Conservation (phyloP, 1,140 invertebrate genomes). For the Penaeus vannamei region DNA sequence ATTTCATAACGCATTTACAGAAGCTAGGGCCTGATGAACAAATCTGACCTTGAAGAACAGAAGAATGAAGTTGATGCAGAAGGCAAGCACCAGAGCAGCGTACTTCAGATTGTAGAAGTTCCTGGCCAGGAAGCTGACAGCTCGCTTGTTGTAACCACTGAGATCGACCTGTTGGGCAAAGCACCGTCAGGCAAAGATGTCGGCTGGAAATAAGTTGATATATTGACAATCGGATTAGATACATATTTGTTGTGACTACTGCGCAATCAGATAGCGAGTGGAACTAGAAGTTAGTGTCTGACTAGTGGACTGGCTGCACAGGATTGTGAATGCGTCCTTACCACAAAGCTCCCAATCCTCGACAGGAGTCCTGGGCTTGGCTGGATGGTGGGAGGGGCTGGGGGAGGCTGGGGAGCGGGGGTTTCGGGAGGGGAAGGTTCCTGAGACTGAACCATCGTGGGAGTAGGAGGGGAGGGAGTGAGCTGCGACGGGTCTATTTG, state of each 20-base stretch:
- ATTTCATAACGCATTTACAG: background rate
- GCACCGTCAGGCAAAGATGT: background rate
- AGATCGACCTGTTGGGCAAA: constrained; percentile 79
- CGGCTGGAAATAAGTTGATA: too few relatives aligned
- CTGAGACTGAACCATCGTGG: constrained; percentile 27
- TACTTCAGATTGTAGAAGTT: constrained; percentile 99
- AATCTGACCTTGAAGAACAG: constrained; percentile 94
- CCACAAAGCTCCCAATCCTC: constrained; percentile 1
- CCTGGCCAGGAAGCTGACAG: constrained; percentile 93
- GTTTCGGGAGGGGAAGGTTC: constrained; percentile 43
- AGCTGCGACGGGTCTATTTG: constrained; percentile 52
- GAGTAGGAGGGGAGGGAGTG: constrained; percentile 58
- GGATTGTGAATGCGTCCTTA: background rate
- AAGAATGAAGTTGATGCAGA: constrained; percentile 98
- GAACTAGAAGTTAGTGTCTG: background rate
- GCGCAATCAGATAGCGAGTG: background rate
- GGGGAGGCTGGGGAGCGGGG: constrained; percentile 12
- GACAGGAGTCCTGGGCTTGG: background rate
- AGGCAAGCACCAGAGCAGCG: constrained; percentile 93
- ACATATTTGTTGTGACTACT: too few relatives aligned
- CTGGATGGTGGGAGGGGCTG: constrained; percentile 14
- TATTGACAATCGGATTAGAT: too few relatives aligned
- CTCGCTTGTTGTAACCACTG: constrained; percentile 85
- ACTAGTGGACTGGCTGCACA: too few relatives aligned
- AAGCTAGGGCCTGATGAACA: background rate